A percentile compares a stretch with the other conserved stretches of the same genome.
Conservation (phyloP, 2,888 invertebrate species). For the Chymomyza amoena region DNA sequence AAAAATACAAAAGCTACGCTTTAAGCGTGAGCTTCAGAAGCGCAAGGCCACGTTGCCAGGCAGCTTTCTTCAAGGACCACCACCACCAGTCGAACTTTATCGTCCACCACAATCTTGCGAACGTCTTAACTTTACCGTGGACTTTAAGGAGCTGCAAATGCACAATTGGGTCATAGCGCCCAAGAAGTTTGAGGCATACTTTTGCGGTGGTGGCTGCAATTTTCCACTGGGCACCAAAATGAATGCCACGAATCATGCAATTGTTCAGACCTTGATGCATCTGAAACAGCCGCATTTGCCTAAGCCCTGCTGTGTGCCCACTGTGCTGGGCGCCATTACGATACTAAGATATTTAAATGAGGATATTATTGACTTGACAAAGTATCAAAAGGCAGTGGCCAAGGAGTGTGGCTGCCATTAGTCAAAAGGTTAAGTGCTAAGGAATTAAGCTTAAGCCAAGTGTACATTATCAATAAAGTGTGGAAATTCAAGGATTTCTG, state of each 20-base stretch:
- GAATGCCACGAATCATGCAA: conserved; percentile 98
- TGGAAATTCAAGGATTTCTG: conserved; percentile 46
- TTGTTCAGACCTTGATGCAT: conserved; percentile 94
- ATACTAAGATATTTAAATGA: conserved; percentile 94
- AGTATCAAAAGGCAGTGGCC: conserved; percentile 97
- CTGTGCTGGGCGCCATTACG: conserved; percentile 90
- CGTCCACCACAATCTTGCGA: conserved; percentile 85
- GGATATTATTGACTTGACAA: conserved; percentile 92
- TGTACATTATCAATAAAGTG: conserved; percentile 64
- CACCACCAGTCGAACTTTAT: conserved; percentile 42
- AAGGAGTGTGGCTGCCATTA: conserved; percentile 97
- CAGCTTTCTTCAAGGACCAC: conserved; percentile 15
- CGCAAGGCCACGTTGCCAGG: conserved; percentile 75
- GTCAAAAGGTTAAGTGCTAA: conserved; percentile 36
- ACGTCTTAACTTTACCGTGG: conserved; percentile 92
- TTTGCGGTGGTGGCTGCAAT: conserved; percentile 95
- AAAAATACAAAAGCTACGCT: conserved; percentile 78
- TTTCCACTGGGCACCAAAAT: conserved; percentile 94
- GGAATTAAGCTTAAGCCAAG: conserved; percentile 39
- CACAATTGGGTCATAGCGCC: conserved; percentile 98
- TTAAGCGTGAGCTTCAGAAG: conserved; percentile 74
- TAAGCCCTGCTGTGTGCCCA: conserved; percentile 95
- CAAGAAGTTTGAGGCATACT: conserved; percentile 94
- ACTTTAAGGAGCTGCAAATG: conserved; percentile 92
- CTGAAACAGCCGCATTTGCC: conserved; percentile 90